Evolutionary conservation across 2,888 invertebrate genomes (phyloP).

Genomic region (Myopa testacea): DNA sequence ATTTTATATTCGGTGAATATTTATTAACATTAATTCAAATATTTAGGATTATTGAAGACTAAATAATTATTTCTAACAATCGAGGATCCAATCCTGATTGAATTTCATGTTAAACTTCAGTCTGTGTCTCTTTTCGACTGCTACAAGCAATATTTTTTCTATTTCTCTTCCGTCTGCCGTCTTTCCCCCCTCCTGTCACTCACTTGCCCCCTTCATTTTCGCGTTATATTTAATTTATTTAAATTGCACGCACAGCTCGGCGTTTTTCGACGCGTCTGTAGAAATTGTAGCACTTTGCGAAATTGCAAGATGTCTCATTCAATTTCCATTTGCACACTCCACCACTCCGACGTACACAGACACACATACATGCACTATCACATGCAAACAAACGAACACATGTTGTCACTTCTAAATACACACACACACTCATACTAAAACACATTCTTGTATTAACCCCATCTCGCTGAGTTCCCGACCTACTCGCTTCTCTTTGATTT

Average conservation of each 20-base stretch:
- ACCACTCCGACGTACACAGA: background rate
- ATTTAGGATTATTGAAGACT: no score
- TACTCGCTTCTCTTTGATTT: no score
- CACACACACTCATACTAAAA: background rate
- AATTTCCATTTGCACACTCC: slow-evolving; percentile 18
- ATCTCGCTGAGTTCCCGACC: background rate
- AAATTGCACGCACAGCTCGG: slow-evolving; percentile 16
- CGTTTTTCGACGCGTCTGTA: slow-evolving; percentile 15
- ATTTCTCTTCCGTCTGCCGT: no score
- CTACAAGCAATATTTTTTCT: no score
- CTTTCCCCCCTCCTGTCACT: no score
- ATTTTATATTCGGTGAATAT: no score
- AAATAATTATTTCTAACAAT: no score
- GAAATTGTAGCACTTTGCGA: slow-evolving; percentile 27
- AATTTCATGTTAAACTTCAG: no score
- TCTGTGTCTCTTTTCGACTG: no score
- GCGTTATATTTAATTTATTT: slow-evolving; percentile 5
- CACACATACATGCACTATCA: background rate
- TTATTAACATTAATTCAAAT: no score
- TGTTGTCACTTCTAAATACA: background rate
- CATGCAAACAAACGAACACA: no score
- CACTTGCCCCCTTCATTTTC: background rate
- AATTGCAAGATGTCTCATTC: slow-evolving; percentile 17
- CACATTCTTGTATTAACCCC: background rate
- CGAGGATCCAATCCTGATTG: no score